A percentile compares a stretch with the other conserved stretches of the same genome.
Conservation (phyloP, 1,140 invertebrate species). For the Drosophila sucinea region DNA sequence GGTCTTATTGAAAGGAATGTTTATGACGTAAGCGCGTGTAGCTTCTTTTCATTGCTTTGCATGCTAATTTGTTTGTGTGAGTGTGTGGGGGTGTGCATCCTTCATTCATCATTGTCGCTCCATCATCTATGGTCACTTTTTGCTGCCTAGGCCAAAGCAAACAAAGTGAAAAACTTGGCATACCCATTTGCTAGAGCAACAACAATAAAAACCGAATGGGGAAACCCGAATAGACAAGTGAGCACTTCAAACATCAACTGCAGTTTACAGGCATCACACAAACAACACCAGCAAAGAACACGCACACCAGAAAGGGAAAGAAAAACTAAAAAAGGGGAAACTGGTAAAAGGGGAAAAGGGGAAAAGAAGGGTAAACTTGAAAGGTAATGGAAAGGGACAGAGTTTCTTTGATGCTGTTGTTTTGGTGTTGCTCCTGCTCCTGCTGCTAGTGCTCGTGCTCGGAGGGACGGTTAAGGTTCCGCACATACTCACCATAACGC, state of each 20-base stretch:
- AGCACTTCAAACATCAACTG: conserved; percentile 38
- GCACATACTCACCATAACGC: conserved; percentile 86
- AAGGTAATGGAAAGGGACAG: background rate
- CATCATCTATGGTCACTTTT: background rate
- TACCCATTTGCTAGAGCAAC: conserved; percentile 4
- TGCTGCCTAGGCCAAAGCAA: background rate
- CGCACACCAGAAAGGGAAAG: background rate
- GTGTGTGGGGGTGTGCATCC: background rate
- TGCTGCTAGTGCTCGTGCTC: background rate
- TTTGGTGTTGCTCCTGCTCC: background rate
- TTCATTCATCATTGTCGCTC: background rate
- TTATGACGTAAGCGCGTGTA: no score
- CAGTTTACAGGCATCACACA: conserved; percentile 15
- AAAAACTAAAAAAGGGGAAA: background rate
- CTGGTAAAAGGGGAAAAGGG: no score
- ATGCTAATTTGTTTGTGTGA: background rate
- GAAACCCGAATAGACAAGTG: conserved; percentile 22
- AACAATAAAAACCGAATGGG: conserved; percentile 28
- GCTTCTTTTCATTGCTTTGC: background rate
- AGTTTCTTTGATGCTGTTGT: conserved; percentile 1
- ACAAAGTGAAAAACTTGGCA: conserved; percentile 19
- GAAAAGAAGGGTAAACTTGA: background rate
- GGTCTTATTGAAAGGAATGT: no score
- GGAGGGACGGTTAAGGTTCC: background rate
- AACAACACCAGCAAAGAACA: background rate